These are phyloP conservation scores for Mormyrus hasselquistii DNA, from an alignment of 2,797 vertebrate species.

Conservation along the genomic window DNA sequence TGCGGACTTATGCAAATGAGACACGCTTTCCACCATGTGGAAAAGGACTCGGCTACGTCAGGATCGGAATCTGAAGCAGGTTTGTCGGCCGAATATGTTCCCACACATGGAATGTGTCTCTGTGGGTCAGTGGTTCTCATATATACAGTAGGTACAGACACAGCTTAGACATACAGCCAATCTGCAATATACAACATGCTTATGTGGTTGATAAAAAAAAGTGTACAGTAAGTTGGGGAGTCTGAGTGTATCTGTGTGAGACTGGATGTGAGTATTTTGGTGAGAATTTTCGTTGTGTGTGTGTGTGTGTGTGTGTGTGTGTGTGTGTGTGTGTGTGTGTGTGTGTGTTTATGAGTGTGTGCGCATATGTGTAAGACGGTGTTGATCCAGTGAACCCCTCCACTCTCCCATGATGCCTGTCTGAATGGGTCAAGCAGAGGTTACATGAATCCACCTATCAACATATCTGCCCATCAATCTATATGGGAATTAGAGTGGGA, in stretches of 20 bases:
- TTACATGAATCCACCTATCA: background rate
- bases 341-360: too few relatives aligned
- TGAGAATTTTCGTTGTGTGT: background rate
- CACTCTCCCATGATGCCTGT: background rate
- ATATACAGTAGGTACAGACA: background rate
- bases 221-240: conserved; percentile 17
- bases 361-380: background rate
- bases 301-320: background rate
- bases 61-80: conserved; percentile 22
- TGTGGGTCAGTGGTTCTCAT: background rate
- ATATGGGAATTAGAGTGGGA: background rate
- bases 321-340: too few relatives aligned
- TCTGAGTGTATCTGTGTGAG: background rate
- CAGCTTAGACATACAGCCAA: background rate
- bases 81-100: background rate
- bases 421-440: background rate
- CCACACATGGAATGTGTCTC: background rate
- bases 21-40: conserved; percentile 40
- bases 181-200: background rate
- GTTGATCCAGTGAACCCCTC: background rate
- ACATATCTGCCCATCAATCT: conserved; percentile 8
- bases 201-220: background rate
- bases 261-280: background rate
- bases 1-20: conserved; percentile 71
- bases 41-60: conserved; percentile 53